Evolutionary conservation across 1,140 invertebrate genomes (phyloP), one percentile per base, ranked within the genome.

Genomic region (Drosophila equinoxialis): DNA sequence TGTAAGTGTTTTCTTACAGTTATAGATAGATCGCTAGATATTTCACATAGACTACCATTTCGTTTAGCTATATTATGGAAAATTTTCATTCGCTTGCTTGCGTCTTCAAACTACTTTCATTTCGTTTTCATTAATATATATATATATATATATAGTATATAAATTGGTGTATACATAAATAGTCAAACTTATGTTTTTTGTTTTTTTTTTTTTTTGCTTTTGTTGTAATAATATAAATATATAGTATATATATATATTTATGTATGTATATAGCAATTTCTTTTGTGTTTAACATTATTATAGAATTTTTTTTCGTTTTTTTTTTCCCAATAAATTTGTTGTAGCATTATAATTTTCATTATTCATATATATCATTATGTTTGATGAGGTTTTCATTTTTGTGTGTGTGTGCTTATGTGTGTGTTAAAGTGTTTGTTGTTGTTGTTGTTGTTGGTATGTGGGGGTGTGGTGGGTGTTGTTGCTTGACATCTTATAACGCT

Each of bases 121-220:
- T 57, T 68, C 35, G 30, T 59, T 42, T 62, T 71, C 71, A 77
- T 78, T 17, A 6, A 51, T 51, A 51, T 51, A 51, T 79, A 77
- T 68, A 51, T 51, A 51, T 51, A 51, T 79, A 77, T 68, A 66
- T 48, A 62, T 83, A 55, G 71, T 89, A 72, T 78, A 78, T 84
- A 80, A 89, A 84, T 84, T 74, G 74, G 70, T 87, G 76, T 87
- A 79, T 80, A 87, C 73, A 83, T 86, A 82, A 87, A 83, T 89
- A 89, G 71, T 84, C 71, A 83, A 87, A 89, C 84, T 89, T 72
- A 81, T 78, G 87, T 73, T 70, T 67, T 77, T n/a, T n/a, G n/a
- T 79, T 26, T 26, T 26, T 26, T 26, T 81, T 67, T 73, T 79
- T 6, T 30, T 30, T 30, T 81, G 59, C 7, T 69, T 64, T 58